Conservation (phyloP, 1,140 invertebrate genomes). For the Calycopis cecrops region DNA sequence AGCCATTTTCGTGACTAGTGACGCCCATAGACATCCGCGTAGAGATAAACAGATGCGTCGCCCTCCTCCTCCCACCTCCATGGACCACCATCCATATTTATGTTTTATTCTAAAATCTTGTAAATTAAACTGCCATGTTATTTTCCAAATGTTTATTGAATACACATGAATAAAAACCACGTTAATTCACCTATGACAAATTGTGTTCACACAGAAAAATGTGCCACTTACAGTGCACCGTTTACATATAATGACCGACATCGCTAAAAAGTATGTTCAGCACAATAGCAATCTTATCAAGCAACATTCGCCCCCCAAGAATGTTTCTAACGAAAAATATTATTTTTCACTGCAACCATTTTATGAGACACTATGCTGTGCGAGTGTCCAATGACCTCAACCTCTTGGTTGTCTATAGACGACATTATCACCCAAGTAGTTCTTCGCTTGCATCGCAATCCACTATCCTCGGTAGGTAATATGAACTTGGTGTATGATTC, state of each 20-base stretch:
- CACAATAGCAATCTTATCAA: constrained; percentile 20
- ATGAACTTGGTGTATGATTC: no score
- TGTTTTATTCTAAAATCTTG: no score
- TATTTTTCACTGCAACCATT: constrained; percentile 13
- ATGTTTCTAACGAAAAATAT: constrained; percentile 6
- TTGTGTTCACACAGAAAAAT: constrained; percentile 51
- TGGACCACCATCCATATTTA: no score
- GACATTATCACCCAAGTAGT: no score
- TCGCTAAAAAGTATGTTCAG: constrained; percentile 20
- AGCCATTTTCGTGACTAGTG: no score
- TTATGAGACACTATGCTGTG: not conserved
- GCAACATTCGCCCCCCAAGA: constrained; percentile 12
- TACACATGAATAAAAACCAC: constrained; percentile 66
- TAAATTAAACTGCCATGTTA: not conserved
- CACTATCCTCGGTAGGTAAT: no score
- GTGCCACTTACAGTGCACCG: constrained; percentile 48
- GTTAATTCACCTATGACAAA: constrained; percentile 58
- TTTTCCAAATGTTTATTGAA: constrained; percentile 49
- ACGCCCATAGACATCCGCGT: no score
- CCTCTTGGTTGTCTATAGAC: no score
- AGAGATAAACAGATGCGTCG: no score
- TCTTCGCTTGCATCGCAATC: no score
- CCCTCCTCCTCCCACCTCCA: no score
- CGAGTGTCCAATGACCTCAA: no score
- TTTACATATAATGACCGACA: constrained; percentile 20